A percentile compares a stretch with the other conserved stretches of the same genome.
Conservation (phyloP, 1,140 invertebrate genomes). For the Eufriesea mexicana region DNA sequence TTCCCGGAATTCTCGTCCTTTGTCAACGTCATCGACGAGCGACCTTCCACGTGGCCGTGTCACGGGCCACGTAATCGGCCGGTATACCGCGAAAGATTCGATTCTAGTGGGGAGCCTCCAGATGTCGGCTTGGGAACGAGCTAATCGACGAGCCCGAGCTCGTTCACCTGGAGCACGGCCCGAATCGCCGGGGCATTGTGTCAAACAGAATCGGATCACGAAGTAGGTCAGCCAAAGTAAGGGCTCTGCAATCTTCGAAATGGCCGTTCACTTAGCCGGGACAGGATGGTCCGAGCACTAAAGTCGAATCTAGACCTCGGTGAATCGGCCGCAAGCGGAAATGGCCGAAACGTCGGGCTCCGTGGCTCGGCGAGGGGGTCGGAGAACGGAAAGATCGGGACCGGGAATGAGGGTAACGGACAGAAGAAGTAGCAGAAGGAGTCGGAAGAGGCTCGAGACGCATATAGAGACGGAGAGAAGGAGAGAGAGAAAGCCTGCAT, state of each 20-base stretch:
- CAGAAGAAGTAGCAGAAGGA: slow-evolving; percentile 8
- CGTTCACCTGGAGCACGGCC: neutral
- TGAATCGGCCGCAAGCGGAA: slow-evolving; percentile 67
- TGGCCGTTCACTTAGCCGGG: slow-evolving; percentile 35
- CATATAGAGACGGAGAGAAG: slow-evolving; percentile 19
- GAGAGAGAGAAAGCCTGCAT: slow-evolving; percentile 71
- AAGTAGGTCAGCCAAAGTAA: slow-evolving; percentile 43
- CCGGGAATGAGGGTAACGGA: neutral
- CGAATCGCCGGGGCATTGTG: slow-evolving; percentile 37
- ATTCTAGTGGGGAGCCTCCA: neutral
- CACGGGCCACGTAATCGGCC: slow-evolving; percentile 7
- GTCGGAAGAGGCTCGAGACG: neutral
- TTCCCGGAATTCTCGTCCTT: neutral
- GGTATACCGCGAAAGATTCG: slow-evolving; percentile 2
- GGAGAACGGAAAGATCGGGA: neutral
- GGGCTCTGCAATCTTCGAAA: slow-evolving; percentile 41
- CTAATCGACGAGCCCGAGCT: slow-evolving; percentile 25
- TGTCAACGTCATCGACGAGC: neutral
- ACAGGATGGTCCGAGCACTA: slow-evolving; percentile 32
- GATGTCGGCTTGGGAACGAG: slow-evolving; percentile 21
- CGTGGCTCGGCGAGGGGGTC: neutral
- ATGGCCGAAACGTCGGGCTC: slow-evolving; percentile 34
- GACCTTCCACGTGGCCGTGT: no score
- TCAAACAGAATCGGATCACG: slow-evolving; percentile 41
- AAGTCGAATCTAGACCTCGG: slow-evolving; percentile 24